These are phyloP conservation scores for Drosophila cognata DNA, from an alignment of 2,888 invertebrate genomes.

Conservation along the genomic window DNA sequence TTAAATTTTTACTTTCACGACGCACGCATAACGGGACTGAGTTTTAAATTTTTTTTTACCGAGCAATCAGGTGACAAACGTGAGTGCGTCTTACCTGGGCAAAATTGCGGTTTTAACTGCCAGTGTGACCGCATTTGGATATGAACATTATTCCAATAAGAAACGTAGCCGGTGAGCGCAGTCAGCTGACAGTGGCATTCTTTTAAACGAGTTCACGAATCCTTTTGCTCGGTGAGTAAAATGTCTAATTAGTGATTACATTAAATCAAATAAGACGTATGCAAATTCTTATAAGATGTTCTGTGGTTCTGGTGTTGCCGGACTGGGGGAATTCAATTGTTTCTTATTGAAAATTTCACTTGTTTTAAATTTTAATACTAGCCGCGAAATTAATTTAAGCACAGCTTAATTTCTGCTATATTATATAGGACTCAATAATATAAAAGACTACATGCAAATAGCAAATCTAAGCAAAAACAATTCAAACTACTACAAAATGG, in stretches of 20 bases:
- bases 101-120: slow-evolving; percentile 50
- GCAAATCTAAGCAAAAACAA: neutral
- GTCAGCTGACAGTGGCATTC: slow-evolving; percentile 26
- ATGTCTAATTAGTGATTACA: neutral
- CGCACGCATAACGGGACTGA: slow-evolving; percentile 44
- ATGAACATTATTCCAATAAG: slow-evolving; percentile 22
- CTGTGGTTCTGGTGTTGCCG: neutral
- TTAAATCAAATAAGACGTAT: neutral
- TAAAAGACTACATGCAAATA: neutral
- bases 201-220: neutral
- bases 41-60: slow-evolving; percentile 23
- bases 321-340: neutral
- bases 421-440: neutral
- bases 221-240: neutral
- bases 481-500: neutral
- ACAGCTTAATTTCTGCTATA: neutral
- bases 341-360: neutral
- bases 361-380: neutral
- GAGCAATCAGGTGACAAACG: slow-evolving; percentile 59
- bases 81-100: slow-evolving; percentile 61
- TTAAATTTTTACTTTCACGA: slow-evolving; percentile 70
- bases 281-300: neutral
- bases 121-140: slow-evolving; percentile 31
- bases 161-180: slow-evolving; percentile 28
- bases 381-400: neutral